Percentiles rank a stretch among this genome's conserved stretches.
phyloP scores from a whole-genome alignment of 2,113 vertebrate genomes.

The Ceyx melanurus region DNA sequence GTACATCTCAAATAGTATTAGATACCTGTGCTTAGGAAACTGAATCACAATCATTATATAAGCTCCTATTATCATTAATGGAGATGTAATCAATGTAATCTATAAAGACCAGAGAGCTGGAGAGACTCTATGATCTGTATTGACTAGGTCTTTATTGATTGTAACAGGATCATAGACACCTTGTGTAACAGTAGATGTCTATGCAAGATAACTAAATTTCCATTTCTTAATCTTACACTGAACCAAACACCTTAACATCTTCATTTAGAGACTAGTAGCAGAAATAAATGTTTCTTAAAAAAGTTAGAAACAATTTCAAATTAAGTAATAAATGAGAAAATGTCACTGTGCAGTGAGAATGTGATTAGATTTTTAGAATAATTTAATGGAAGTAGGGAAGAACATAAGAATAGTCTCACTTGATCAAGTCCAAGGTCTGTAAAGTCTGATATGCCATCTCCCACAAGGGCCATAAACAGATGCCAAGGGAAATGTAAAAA shows the following conservation, averaged over 20 bases:
- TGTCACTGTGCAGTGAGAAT: neutral
- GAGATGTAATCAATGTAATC: conserved; percentile 24
- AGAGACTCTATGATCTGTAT: conserved; percentile 8
- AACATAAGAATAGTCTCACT: neutral
- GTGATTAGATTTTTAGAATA: conserved; percentile 26
- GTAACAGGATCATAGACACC: conserved; percentile 7
- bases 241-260: neutral
- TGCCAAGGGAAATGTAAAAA: neutral
- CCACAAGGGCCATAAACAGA: neutral
- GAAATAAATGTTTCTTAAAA: conserved; percentile 32
- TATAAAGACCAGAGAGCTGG: conserved; percentile 8
- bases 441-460: neutral
- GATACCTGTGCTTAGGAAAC: neutral
- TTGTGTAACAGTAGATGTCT: neutral
- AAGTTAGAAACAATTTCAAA: conserved; percentile 29
- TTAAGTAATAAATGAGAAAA: conserved; percentile 32
- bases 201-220: neutral
- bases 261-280: neutral
- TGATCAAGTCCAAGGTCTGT: neutral
- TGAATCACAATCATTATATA: neutral
- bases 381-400: neutral
- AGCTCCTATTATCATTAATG: conserved; percentile 8
- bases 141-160: conserved; percentile 24
- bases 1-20: neutral
- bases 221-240: conserved; percentile 2